phyloP scores from a whole-genome alignment of 2,888 invertebrate species.

The Odontomyia ornata region DNA sequence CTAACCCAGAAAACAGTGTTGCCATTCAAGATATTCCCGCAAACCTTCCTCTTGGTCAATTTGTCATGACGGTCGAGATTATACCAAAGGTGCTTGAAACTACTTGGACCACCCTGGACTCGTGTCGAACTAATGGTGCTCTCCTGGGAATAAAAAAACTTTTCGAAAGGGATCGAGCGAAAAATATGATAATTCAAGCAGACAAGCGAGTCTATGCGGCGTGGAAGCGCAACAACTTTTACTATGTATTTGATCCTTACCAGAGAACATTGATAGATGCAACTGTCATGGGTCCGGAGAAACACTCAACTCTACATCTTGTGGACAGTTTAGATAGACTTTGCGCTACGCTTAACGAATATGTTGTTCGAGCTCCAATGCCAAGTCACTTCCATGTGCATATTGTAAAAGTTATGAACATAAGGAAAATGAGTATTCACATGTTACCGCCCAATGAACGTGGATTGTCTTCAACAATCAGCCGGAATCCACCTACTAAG shows the following conservation, averaged over 20 bases:
- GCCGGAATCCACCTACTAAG: neutral
- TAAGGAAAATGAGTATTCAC: neutral
- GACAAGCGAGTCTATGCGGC: conserved; percentile 59
- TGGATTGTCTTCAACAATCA: neutral
- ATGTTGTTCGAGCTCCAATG: conserved; percentile 58
- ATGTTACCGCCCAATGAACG: neutral
- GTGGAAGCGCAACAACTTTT: conserved; percentile 58
- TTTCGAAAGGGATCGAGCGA: conserved; percentile 48
- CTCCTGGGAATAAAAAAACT: conserved; percentile 48
- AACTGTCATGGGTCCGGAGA: neutral
- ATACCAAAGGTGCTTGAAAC: conserved; percentile 45
- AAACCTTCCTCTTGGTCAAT: conserved; percentile 59
- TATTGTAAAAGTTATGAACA: conserved; percentile 1
- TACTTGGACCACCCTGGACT: conserved; percentile 58
- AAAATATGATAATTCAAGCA: conserved; percentile 58
- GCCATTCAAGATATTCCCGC: conserved; percentile 58
- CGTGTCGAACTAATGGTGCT: conserved; percentile 56
- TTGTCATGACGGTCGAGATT: conserved; percentile 54
- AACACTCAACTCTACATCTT: conserved; percentile 51
- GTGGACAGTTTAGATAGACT: conserved; percentile 57
- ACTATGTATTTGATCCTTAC: conserved; percentile 61
- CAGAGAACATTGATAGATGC: conserved; percentile 4
- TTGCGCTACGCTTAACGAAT: conserved; percentile 57
- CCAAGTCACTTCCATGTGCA: conserved; percentile 57
- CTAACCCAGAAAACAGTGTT: conserved; percentile 53